A percentile compares a stretch with the other conserved stretches of the same genome.
Conservation (phyloP, 2,113 vertebrate genomes). For the Hippotragus niger region DNA sequence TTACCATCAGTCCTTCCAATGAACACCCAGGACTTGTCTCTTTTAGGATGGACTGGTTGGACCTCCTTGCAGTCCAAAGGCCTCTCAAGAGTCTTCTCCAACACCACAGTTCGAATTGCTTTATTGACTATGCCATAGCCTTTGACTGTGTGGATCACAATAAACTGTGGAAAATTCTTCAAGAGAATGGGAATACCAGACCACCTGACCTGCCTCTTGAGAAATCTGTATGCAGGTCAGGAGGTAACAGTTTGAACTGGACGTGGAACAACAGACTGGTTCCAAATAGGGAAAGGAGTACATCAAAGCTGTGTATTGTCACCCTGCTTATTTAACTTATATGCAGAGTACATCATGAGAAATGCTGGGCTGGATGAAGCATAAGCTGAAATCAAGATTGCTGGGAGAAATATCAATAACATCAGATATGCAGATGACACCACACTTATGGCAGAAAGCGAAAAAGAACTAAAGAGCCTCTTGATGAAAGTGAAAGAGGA, state of each 20-base stretch:
- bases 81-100: too few relatives aligned
- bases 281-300: neutral
- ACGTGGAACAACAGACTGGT: neutral
- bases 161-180: neutral
- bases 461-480: neutral
- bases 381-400: neutral
- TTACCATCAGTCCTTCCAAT: too few relatives aligned
- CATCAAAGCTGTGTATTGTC: neutral
- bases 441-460: rapidly evolving
- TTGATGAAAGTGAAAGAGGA: neutral
- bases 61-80: too few relatives aligned
- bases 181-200: neutral
- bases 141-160: neutral
- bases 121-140: too few relatives aligned
- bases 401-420: neutral
- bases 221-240: neutral
- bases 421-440: neutral
- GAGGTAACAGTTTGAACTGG: neutral
- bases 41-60: too few relatives aligned
- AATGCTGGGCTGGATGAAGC: neutral
- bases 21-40: too few relatives aligned
- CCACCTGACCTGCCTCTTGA: neutral
- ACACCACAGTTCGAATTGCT: too few relatives aligned
- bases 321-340: neutral
- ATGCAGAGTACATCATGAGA: neutral